A percentile compares a stretch with the other conserved stretches of the same genome.
These are phyloP conservation scores for Stercorarius parasiticus DNA, from an alignment of 2,113 vertebrate genomes.

Conservation along the genomic window DNA sequence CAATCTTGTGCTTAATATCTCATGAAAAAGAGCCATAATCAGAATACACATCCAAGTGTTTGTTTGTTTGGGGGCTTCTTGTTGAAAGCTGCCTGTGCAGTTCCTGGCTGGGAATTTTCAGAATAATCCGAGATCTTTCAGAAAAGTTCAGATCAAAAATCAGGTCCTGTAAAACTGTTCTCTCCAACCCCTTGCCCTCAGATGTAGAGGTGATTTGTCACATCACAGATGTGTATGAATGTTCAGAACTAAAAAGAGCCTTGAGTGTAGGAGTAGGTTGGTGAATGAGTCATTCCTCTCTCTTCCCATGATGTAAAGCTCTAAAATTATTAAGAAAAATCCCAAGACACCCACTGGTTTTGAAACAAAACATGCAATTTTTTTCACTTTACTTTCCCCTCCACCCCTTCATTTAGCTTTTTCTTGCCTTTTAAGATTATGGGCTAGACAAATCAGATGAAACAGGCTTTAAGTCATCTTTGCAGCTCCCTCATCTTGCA, in stretches of 20 bases:
- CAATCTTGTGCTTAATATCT: not conserved
- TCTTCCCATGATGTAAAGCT: not conserved
- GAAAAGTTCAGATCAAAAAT: not conserved
- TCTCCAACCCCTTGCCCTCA: not conserved
- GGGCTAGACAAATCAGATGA: not conserved
- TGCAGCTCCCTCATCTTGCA: not conserved
- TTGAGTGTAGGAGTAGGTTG: not conserved
- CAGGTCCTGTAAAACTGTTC: not conserved
- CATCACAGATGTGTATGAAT: not conserved
- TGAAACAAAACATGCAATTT: not conserved
- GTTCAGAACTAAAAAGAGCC: not conserved
- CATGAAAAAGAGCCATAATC: not conserved
- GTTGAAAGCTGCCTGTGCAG: not conserved
- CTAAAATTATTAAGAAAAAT: conserved; percentile 18
- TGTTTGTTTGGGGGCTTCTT: not conserved
- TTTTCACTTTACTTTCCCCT: not conserved
- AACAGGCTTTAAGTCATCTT: not conserved
- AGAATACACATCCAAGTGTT: not conserved
- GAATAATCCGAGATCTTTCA: not conserved
- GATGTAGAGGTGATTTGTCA: not conserved
- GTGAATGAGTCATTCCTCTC: conserved; percentile 5
- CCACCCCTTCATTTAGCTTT: not conserved
- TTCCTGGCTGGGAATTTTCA: not conserved
- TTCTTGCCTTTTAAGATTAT: not conserved
- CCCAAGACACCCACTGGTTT: not conserved